Percentiles rank a stretch among this genome's conserved stretches.
Conservation (phyloP, 2,113 vertebrate genomes). For the Oenanthe oenanthe region DNA sequence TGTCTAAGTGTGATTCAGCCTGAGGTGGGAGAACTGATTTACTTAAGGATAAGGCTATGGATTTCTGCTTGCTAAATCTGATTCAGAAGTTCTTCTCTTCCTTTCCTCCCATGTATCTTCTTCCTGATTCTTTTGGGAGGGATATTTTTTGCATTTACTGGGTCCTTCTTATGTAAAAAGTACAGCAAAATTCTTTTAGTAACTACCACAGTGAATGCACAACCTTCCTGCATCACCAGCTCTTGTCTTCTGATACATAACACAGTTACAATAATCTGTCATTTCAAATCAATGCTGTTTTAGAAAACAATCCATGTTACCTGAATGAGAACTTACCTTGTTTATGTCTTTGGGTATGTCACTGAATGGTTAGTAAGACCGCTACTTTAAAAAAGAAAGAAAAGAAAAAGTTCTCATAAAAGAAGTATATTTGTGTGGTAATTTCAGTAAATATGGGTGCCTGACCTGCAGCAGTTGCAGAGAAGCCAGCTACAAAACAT, state of each 20-base stretch:
- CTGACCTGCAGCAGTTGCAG: not conserved
- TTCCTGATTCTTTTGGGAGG: not conserved
- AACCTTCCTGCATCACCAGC: not conserved
- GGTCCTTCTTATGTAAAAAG: not conserved
- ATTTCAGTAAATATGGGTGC: not conserved
- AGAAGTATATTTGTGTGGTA: not conserved
- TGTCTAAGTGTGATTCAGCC: conserved; percentile 16
- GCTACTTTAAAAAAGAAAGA: not conserved
- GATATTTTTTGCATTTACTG: not conserved
- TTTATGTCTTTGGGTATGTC: not conserved
- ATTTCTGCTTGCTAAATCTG: not conserved
- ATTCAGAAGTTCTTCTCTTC: not conserved
- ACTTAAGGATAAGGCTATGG: not conserved
- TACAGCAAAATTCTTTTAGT: not conserved
- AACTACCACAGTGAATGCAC: not conserved
- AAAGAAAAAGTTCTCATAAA: not conserved
- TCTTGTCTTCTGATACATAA: not conserved
- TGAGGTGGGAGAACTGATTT: conserved; percentile 1
- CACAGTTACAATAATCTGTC: not conserved
- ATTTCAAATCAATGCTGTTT: not conserved
- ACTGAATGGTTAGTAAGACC: not conserved
- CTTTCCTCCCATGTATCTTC: not conserved
- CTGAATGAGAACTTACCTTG: not conserved
- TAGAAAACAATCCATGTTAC: not conserved
- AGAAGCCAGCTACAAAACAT: not conserved